These are phyloP conservation scores for Julus scandinavius DNA, from an alignment of 2,888 invertebrate species.

Conservation along the genomic window DNA sequence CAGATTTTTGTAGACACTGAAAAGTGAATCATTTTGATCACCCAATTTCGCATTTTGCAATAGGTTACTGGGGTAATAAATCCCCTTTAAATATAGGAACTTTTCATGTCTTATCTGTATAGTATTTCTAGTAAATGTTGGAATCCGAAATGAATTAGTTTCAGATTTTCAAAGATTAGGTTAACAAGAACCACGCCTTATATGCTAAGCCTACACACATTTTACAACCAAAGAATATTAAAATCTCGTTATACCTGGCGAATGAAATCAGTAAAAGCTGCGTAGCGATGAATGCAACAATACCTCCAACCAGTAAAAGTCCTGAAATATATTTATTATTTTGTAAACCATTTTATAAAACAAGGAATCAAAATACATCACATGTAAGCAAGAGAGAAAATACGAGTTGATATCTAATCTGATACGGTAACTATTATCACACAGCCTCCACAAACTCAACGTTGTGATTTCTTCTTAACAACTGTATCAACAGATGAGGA, in stretches of 20 bases:
- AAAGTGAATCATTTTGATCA: no score
- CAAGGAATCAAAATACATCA: background rate
- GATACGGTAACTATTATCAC: background rate
- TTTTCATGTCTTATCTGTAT: no score
- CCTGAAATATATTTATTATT: constrained; percentile 44
- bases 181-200: constrained; percentile 4
- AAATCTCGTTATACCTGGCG: background rate
- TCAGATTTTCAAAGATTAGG: no score
- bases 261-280: constrained; percentile 59
- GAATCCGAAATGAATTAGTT: no score
- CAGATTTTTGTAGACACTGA: no score
- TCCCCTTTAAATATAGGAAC: no score
- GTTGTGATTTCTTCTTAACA: background rate
- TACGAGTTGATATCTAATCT: background rate
- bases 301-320: constrained; percentile 36
- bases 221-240: background rate
- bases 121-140: no score
- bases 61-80: no score
- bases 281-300: constrained; percentile 58
- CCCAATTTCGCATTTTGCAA: no score
- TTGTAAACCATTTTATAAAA: no score
- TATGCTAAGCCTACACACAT: background rate
- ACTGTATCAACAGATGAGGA: background rate
- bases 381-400: background rate
- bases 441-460: background rate